Evolutionary conservation across 2,797 vertebrate genomes (phyloP).

Genomic region (Ciconia nigra): DNA sequence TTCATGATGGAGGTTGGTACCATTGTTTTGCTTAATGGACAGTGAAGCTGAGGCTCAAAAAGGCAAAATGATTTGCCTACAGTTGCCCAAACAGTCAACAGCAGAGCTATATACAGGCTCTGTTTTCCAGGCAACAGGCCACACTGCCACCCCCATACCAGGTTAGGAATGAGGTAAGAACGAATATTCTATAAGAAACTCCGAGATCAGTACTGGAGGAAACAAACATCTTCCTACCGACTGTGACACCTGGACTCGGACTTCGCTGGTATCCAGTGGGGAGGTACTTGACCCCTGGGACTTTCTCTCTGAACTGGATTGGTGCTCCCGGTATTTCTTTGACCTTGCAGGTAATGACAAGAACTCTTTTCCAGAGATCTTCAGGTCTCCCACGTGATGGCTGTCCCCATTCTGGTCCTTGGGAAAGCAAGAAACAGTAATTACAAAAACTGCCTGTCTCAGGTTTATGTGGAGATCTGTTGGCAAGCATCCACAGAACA

Average conservation of each 20-base stretch:
- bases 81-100: background rate
- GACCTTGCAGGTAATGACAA: constrained; percentile 76
- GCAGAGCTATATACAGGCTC: background rate
- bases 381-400: constrained; percentile 78
- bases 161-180: background rate
- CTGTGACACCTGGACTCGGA: constrained; percentile 83
- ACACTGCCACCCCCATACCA: background rate
- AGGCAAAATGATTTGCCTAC: background rate
- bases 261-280: constrained; percentile 82
- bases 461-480: background rate
- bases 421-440: background rate
- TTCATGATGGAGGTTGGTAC: background rate
- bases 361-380: constrained; percentile 78
- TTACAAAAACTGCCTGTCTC: background rate
- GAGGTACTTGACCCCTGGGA: constrained; percentile 68
- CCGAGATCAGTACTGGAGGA: background rate
- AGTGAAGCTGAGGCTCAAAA: background rate
- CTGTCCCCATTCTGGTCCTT: constrained; percentile 87
- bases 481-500: background rate
- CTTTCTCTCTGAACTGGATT: constrained; percentile 73
- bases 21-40: background rate
- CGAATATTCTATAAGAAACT: background rate
- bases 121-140: background rate
- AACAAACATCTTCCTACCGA: constrained; percentile 72
- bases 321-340: constrained; percentile 81